Base-by-base conservation (phyloP, 2,888 invertebrate genomes). In the Notodonta ziczac region DNA sequence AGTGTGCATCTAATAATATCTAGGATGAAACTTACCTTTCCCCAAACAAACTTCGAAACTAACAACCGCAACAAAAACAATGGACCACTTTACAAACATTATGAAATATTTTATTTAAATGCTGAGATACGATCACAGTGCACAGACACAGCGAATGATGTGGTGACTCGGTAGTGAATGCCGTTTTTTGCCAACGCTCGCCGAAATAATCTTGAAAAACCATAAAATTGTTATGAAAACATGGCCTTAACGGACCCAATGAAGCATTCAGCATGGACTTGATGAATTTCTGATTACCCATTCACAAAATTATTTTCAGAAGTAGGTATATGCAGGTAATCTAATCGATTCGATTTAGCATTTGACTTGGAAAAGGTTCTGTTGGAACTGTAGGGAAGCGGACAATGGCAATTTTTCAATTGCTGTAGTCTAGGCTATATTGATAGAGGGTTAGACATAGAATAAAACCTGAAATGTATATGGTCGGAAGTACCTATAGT, bases 151-250 rank as follows among this genome's bases (percentile, higher is more conserved):
- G 63, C 69, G 60, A 57, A 62, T 71, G 60, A 64, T 51, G 53
- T 69, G 69, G 65, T 68, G 70, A 67, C 67, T 76, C 67, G 67
- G 39, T 59, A 57, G 65, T 72, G 73, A 80, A 80, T 80, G 80
- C 61, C 77, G 66, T 66, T 62, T 72, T 75, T 64, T 66, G 44
- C 56, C 63, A 71, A 70, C 64, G 63, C 63, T 69, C 57, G 48
- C 71, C 68, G 71, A 76, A 73, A 76, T 70, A 63, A 72, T 62
- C 51, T 62, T 65, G 61, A 73, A 62, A n/a, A 62, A 54, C 63
- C 66, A 66, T 76, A 62, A 63, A 66, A 74, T 66, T 16, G 12
- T 67, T 72, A 62, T 59, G 76, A 70, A 76, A 75, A 71, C 61
- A 10, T 57, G 68, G 63, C 74, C 71, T 70, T 69, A 62, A 42